These are phyloP conservation scores for Callithrix jacchus DNA, from an alignment of 2,113 vertebrate genomes.

Conservation along the genomic window DNA sequence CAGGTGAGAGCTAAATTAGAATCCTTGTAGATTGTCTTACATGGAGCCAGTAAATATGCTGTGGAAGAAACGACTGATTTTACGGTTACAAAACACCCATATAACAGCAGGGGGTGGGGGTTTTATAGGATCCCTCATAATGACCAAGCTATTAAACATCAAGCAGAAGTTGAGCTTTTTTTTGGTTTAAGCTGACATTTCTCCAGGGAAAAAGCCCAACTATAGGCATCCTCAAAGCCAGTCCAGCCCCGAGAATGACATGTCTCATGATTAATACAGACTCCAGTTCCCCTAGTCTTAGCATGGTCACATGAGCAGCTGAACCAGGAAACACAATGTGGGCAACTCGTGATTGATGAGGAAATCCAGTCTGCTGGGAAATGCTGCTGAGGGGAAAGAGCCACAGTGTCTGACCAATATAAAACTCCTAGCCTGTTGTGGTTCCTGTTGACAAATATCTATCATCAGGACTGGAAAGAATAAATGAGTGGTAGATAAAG, in stretches of 20 bases:
- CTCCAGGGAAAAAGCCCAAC: conserved; percentile 59
- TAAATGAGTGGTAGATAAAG: neutral
- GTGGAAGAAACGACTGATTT: neutral
- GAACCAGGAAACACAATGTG: neutral
- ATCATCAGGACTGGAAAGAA: neutral
- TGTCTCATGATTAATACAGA: conserved; percentile 51
- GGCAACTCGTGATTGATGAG: neutral
- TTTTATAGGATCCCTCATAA: conserved; percentile 76
- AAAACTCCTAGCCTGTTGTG: neutral
- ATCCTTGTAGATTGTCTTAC: neutral
- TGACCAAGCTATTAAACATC: conserved; percentile 77
- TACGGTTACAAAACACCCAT: conserved; percentile 48
- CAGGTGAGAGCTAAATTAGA: neutral
- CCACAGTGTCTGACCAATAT: neutral
- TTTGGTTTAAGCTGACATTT: conserved; percentile 53
- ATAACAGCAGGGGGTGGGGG: conserved; percentile 63
- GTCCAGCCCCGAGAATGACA: conserved; percentile 6
- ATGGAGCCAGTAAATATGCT: neutral
- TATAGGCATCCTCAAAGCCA: conserved; percentile 49
- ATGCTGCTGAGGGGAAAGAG: neutral
- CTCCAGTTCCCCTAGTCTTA: neutral
- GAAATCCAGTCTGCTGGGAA: neutral
- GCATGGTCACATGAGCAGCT: neutral
- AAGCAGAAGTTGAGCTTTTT: conserved; percentile 62
- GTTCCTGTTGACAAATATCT: neutral